Evolutionary conservation across 2,113 vertebrate genomes (phyloP).

Genomic region (Melanotaenia duboulayi): DNA sequence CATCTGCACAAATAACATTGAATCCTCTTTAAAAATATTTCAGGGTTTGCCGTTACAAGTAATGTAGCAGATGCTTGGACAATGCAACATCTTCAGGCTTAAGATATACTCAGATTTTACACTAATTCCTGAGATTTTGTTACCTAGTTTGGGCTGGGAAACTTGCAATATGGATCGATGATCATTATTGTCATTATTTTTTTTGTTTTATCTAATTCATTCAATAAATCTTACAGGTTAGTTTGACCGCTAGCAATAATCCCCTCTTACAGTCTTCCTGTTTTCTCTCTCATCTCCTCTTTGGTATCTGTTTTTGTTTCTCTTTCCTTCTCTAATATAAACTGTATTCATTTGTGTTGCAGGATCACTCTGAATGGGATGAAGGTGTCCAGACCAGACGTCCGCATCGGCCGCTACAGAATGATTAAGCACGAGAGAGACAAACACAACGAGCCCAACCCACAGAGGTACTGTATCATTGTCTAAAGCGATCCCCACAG

Average conservation of each 20-base stretch:
- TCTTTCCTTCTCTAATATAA: slow-evolving; percentile 26
- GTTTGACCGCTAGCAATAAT: background rate
- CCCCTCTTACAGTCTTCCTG: background rate
- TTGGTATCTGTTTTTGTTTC: slow-evolving; percentile 17
- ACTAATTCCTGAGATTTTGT: no score
- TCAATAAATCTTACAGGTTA: background rate
- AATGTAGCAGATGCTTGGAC: no score
- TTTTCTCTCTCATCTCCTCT: background rate
- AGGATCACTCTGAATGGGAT: slow-evolving; percentile 98
- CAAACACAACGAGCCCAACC: slow-evolving; percentile 99
- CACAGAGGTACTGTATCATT: slow-evolving; percentile 89
- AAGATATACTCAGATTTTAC: no score
- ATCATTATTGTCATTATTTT: no score
- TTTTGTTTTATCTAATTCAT: no score
- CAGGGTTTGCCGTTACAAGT: no score
- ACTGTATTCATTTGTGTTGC: slow-evolving; percentile 56
- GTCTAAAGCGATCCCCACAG: slow-evolving; percentile 25
- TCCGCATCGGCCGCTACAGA: slow-evolving; percentile 96
- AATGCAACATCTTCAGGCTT: no score
- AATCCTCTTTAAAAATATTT: no score
- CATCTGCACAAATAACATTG: no score
- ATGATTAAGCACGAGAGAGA: slow-evolving; percentile 99
- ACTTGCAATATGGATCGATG: no score
- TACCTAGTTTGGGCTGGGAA: no score
- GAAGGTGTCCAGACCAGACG: slow-evolving; percentile 98